Base-by-base conservation (phyloP, 35 echinoderm and acorn worm genomes). In the Strongylocentrotus purpuratus region DNA sequence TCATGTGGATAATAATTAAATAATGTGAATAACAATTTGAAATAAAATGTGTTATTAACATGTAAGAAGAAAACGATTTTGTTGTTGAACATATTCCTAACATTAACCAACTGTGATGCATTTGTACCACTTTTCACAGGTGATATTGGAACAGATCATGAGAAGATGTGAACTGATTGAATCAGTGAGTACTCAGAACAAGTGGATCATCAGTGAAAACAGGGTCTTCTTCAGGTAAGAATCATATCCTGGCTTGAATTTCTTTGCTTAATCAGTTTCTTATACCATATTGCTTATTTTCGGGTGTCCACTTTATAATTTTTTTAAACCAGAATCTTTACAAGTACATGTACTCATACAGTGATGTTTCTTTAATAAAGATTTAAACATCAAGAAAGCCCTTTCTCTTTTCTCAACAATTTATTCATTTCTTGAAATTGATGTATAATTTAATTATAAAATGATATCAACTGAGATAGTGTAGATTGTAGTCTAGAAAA, bases 201-300 rank as follows among this genome's bases (percentile, higher is more conserved):
- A 48, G 31, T 94, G 94, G 94, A 33, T 33, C 59, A 33, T 85
- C 47, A 85, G 32, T 45, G 59, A 25, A 32, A 28, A 85, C 22
- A 45, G 59, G 33, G 94, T 85, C 61, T 94, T 94, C 9, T 85
- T 41, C 59, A 85, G 59, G 78, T 94, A 41, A 28, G 55, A 92
- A 46, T 15, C 32, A 50, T 50, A 50, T 50, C 12, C 6, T 50
- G 12, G 48, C 7, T 10, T 50, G 12, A 50, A 13, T 50, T 2
- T 50, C 48, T 50, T 8, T 50, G 48, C 0, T 50, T 13, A 50
- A 2, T 8, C 48, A 50, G 12, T 50, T 7, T 50, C 48, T 50
- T 50, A 13, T 7, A 50, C 48, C 48, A 50, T 13, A 50, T 50
- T 50, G 48, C 48, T 13, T 50, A 50, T 10, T 50, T 50, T 70